Percentiles rank a stretch among this genome's conserved stretches.
Conservation (phyloP, 2,888 invertebrate species). For the Heteromyza rotundicornis region DNA sequence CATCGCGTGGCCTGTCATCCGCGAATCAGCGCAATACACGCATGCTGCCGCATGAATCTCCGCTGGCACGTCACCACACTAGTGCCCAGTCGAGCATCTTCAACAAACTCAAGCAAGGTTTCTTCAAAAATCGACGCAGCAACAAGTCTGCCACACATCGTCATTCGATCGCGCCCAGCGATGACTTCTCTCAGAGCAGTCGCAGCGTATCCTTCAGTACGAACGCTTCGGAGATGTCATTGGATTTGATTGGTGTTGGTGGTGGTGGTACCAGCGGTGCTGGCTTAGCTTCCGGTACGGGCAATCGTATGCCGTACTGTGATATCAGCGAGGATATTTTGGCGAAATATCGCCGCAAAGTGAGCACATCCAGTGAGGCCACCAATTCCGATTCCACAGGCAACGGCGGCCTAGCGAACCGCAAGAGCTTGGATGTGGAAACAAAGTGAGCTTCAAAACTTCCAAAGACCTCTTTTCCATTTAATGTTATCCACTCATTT, state of each 20-base stretch:
- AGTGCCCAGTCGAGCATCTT: conserved; percentile 71
- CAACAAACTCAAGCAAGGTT: conserved; percentile 74
- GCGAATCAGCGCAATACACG: too few species aligned
- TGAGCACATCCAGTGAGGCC: conserved; percentile 66
- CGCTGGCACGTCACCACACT: too few species aligned
- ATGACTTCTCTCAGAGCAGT: conserved; percentile 28
- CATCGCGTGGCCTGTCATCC: too few species aligned
- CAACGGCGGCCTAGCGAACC: conserved; percentile 45
- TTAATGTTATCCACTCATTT: too few species aligned
- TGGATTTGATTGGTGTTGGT: conserved; percentile 39
- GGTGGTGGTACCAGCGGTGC: conserved; percentile 21
- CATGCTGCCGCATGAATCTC: too few species aligned
- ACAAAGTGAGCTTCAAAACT: conserved; percentile 57
- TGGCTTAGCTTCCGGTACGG: conserved; percentile 24
- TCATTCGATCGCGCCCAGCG: conserved; percentile 20
- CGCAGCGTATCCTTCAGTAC: conserved; percentile 58
- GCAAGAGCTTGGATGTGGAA: conserved; percentile 56
- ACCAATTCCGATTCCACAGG: conserved; percentile 62
- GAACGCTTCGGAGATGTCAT: conserved; percentile 40
- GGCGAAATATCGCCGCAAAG: conserved; percentile 86
- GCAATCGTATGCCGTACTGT: conserved; percentile 46
- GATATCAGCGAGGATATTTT: conserved; percentile 92
- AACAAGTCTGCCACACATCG: conserved; percentile 60
- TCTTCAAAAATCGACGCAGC: conserved; percentile 71
- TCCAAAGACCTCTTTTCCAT: too few species aligned